These are phyloP conservation scores for Sus scrofa DNA, from an alignment of 2,113 vertebrate genomes.

Conservation along the genomic window T2T-Sscrofa CM000813.6:107163501-107164000, in stretches of 20 bases:
- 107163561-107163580: constrained; percentile 66
- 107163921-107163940: not conserved
- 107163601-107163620: constrained; percentile 75
- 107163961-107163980: constrained; percentile 29
- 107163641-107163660: constrained; percentile 71
- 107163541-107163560: constrained; percentile 76
- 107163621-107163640: constrained; percentile 78
- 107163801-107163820: not conserved
- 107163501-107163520: constrained; percentile 61
- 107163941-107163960: constrained; percentile 4
- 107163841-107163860: not conserved
- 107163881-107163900: not conserved
- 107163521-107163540: constrained; percentile 69
- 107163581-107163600: constrained; percentile 64
- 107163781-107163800: constrained; percentile 59
- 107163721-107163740: constrained; percentile 57
- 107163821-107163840: not conserved
- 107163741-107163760: constrained; percentile 69
- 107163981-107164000: constrained; percentile 13
- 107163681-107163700: constrained; percentile 76
- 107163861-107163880: not conserved
- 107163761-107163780: constrained; percentile 69
- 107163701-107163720: constrained; percentile 55
- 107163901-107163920: not conserved
- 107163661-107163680: constrained; percentile 82